These are phyloP conservation scores for Poicephalus meyeri DNA, from an alignment of 2,113 vertebrate genomes.

Conservation along the genomic window DNA sequence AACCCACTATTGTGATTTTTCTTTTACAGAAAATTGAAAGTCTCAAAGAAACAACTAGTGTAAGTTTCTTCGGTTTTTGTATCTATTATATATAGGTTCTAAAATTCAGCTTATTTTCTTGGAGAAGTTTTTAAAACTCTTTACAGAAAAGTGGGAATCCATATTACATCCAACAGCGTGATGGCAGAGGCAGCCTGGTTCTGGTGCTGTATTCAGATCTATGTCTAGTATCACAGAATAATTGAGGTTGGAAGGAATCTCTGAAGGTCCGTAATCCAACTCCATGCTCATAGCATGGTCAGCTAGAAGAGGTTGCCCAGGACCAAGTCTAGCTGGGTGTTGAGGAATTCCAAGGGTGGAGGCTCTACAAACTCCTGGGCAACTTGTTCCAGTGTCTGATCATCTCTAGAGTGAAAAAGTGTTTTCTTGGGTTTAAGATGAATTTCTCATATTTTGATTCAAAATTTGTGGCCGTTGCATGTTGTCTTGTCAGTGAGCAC, in stretches of 20 bases:
- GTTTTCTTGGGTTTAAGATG: background rate
- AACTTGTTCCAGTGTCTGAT: background rate
- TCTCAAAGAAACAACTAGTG: constrained; percentile 96
- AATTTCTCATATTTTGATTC: background rate
- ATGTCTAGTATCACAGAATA: background rate
- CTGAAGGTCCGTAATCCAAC: background rate
- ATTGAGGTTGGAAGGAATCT: background rate
- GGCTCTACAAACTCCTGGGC: background rate
- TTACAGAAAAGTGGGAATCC: background rate
- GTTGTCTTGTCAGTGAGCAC: background rate
- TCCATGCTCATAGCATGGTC: background rate
- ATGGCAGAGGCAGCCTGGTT: background rate
- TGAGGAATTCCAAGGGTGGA: background rate
- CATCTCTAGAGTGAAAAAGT: background rate
- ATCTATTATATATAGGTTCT: background rate
- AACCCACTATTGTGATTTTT: background rate
- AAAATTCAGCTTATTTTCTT: background rate
- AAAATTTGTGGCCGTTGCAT: background rate
- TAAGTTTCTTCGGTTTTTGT: constrained; percentile 77
- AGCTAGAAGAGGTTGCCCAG: background rate
- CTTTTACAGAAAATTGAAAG: constrained; percentile 91
- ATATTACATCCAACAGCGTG: background rate
- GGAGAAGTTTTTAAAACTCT: background rate
- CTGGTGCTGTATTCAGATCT: background rate
- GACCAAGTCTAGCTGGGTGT: background rate